phyloP scores from a whole-genome alignment of 2,797 vertebrate species.

The Eulemur rubriventer region DNA sequence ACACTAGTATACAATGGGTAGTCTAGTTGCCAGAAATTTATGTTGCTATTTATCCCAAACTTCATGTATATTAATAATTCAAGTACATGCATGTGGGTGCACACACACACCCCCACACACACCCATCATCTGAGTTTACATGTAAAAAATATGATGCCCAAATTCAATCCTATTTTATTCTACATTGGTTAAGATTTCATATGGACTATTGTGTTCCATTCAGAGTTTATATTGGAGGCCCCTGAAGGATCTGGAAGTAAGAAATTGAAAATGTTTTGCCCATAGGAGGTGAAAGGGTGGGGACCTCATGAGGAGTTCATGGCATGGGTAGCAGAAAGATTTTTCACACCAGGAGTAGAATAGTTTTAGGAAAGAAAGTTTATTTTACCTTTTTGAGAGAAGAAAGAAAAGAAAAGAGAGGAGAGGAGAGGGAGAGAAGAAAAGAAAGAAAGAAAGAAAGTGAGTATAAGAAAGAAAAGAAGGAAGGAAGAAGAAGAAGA shows the following conservation, averaged over 20 bases:
- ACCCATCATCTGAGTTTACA: not conserved
- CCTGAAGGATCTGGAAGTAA: not conserved
- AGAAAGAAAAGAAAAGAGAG: too few species aligned
- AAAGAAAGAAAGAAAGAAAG: too few species aligned
- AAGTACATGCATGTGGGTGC: fast-evolving
- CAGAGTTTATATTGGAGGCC: not conserved
- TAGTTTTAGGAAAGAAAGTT: too few species aligned
- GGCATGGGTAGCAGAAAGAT: too few species aligned
- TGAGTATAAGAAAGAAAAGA: too few species aligned
- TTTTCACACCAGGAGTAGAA: too few species aligned
- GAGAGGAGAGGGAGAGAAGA: too few species aligned
- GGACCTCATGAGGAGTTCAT: too few species aligned
- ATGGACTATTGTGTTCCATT: not conserved
- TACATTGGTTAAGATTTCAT: not conserved
- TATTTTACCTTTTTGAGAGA: too few species aligned
- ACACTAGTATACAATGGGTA: not conserved
- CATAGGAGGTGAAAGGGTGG: not conserved
- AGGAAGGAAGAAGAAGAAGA: too few species aligned
- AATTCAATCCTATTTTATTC: not conserved
- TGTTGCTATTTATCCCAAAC: not conserved
- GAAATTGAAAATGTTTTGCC: not conserved
- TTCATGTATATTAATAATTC: not conserved
- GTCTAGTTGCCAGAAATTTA: not conserved
- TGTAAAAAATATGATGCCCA: not conserved
- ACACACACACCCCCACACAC: not conserved